Evolutionary conservation across 2,113 vertebrate genomes (phyloP).

Genomic region (Dipodomys spectabilis): DNA sequence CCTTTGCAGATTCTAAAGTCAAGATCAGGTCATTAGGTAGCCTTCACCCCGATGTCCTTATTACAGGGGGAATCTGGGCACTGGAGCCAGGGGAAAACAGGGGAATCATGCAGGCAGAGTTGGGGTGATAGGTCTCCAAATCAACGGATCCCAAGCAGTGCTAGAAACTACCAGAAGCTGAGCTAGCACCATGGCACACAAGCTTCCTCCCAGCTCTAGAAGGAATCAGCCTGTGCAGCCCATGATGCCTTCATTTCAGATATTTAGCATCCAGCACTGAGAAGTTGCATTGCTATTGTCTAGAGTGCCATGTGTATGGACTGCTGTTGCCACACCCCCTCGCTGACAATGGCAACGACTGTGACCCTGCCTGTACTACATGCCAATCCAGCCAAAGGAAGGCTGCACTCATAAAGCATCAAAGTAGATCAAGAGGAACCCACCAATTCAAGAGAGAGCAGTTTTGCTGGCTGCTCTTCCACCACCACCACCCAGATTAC

Average conservation of each 20-base stretch:
- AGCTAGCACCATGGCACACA: no score
- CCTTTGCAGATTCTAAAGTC: background rate
- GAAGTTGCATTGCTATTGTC: fast-evolving
- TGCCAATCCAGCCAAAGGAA: fast-evolving
- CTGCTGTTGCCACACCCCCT: no score
- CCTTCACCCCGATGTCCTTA: background rate
- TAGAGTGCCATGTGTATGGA: no score
- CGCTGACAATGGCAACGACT: fast-evolving
- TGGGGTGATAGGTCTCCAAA: fast-evolving
- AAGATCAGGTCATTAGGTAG: no score
- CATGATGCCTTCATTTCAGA: background rate
- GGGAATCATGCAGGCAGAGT: background rate
- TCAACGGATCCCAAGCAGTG: fast-evolving
- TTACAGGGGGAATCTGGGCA: background rate
- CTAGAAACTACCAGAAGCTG: fast-evolving
- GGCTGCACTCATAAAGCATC: fast-evolving
- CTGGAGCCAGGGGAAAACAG: fast-evolving
- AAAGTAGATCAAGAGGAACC: no score
- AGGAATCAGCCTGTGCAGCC: background rate
- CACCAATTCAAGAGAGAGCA: background rate
- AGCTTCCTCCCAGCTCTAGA: no score
- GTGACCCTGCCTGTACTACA: fast-evolving
- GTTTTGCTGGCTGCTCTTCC: background rate
- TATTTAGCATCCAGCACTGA: no score
- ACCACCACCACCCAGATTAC: fast-evolving